Percentiles rank a stretch among this genome's conserved stretches.
Evolutionary conservation across 2,113 vertebrate species (phyloP).

Genomic region (Lepus timidus): DNA sequence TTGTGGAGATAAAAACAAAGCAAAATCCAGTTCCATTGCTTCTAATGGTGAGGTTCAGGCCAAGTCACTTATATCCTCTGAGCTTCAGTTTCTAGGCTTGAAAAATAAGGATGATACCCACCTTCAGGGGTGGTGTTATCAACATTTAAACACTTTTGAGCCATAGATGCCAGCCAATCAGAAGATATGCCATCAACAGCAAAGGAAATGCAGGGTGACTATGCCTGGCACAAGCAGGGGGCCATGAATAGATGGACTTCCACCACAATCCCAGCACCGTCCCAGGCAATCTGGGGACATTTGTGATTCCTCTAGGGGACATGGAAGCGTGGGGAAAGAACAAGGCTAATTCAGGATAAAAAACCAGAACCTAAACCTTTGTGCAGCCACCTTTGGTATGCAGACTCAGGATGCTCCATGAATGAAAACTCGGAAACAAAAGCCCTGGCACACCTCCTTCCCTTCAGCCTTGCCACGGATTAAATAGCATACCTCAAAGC

Average conservation of each 20-base stretch:
- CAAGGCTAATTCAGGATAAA: background rate
- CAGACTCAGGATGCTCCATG: background rate
- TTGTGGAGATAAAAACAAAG: conserved; percentile 6
- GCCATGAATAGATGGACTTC: background rate
- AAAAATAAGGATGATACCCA: background rate
- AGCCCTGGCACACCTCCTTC: background rate
- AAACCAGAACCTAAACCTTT: background rate
- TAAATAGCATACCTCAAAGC: conserved; percentile 44
- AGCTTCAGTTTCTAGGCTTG: background rate
- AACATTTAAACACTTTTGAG: background rate
- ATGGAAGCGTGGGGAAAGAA: fast-evolving
- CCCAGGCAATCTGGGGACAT: background rate
- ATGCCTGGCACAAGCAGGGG: background rate
- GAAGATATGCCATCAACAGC: background rate
- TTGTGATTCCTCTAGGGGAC: background rate
- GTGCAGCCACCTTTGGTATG: background rate
- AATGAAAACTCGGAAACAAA: conserved; percentile 53
- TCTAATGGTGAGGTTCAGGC: background rate
- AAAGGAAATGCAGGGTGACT: background rate
- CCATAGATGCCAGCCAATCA: background rate
- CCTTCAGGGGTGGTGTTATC: too few relatives aligned
- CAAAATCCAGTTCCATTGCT: background rate
- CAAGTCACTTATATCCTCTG: background rate
- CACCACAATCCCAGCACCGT: background rate
- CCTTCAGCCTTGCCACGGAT: background rate